Base-by-base conservation (phyloP, 2,888 invertebrate genomes). In the Eumerus sabulonum region DNA sequence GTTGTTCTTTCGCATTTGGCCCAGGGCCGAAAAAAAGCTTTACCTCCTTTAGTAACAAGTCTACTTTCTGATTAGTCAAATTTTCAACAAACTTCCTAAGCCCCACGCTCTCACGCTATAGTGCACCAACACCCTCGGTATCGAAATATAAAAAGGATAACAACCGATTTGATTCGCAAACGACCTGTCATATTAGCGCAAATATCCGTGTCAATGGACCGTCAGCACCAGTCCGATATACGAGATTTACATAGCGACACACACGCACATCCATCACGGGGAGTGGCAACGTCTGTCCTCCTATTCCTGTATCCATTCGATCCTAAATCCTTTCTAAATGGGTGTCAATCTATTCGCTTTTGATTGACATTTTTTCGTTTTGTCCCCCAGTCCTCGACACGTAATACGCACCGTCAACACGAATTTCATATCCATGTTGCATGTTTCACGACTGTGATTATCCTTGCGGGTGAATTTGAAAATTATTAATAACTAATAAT, bases 401-500 rank as follows among this genome's bases (percentile, higher is more conserved):
- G 68, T 54, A 59, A 57, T 66, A 68, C 47, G 76, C 63, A 71
- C 42, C 18, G 62, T 59, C 63, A 45, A 38, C 68, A 57, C 59
- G 73, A 73, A 79, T 79, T 73, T 68, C 42, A 19, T 68, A 79
- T 74, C 68, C 73, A 68, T 79, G 79, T 79, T 79, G 79, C 79
- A 74, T 64, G 74, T 60, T 62, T 74, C 56, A 14, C 54, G 12
- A n/a, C 16, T 4, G 7, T n/a, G 62, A 38, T 11, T 71, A 59
- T 72, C 63, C 63, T 64, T 72, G 56, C 62, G 62, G 70, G 7
- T 44, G 47, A n/a, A 68, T 64, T 79, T 51, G 56, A 79, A 79
- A 79, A 79, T 70, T 79, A 79, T 79, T 79, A 79, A 74, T 79
- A 79, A 79, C 74, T 79, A 79, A 79, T 79, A 73, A 79, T 79